Evolutionary conservation across 2,113 vertebrate genomes (phyloP).

Genomic region (Phalacrocorax brasilianus): DNA sequence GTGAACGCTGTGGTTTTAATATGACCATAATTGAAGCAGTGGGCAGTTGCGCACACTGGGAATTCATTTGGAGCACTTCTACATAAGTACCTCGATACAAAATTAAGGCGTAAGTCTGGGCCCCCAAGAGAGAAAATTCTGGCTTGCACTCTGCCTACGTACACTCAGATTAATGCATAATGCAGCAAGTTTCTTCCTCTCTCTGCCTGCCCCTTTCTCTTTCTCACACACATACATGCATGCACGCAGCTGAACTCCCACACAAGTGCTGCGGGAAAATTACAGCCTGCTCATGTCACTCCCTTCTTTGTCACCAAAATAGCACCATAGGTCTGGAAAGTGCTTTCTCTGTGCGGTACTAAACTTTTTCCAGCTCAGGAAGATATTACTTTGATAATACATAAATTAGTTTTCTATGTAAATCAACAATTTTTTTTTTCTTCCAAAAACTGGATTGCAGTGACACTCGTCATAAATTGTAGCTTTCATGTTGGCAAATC

Average conservation of each 20-base stretch:
- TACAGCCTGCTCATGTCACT: slow-evolving; percentile 50
- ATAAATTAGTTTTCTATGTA: background rate
- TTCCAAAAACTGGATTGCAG: background rate
- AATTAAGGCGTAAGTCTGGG: background rate
- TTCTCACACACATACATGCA: slow-evolving; percentile 7
- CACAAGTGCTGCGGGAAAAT: slow-evolving; percentile 40
- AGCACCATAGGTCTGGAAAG: slow-evolving; percentile 23
- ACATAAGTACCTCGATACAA: background rate
- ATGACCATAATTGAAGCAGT: background rate
- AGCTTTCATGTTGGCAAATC: slow-evolving; percentile 4
- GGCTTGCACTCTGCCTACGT: slow-evolving; percentile 39
- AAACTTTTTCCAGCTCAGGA: background rate
- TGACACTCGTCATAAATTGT: background rate
- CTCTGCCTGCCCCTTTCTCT: slow-evolving; percentile 22
- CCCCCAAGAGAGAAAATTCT: slow-evolving; percentile 12
- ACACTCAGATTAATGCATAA: slow-evolving; percentile 45
- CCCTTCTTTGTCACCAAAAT: slow-evolving; percentile 34
- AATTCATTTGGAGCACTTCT: background rate
- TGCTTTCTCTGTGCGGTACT: background rate
- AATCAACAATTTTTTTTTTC: background rate
- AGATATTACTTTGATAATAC: background rate
- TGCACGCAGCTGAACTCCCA: slow-evolving; percentile 19
- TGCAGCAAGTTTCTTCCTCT: slow-evolving; percentile 33
- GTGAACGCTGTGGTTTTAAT: background rate
- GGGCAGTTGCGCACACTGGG: background rate